Base-by-base conservation (phyloP, 2,888 invertebrate genomes). In the Pachydiplax longipennis region DNA sequence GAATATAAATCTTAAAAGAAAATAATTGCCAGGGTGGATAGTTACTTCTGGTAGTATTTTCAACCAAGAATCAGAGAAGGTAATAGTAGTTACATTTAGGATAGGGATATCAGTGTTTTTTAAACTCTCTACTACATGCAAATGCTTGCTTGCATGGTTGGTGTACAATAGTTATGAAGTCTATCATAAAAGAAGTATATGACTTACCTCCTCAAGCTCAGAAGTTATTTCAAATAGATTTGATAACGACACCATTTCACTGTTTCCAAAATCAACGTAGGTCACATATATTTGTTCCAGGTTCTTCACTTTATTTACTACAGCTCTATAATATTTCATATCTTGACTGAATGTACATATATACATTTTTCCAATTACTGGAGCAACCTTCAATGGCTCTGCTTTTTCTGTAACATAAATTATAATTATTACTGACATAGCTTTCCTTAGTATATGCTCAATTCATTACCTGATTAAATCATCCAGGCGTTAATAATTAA, bases 181-280 rank as follows among this genome's bases (percentile, higher is more conserved):
- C n/a, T n/a, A n/a, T 44, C 5, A 53, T 18, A 53, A 35, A 37
- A 22, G 81, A 15, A 13, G 8, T 18, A 40, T n/a, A 5, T 18
- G 31, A 44, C 40, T n/a, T 37, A 37, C 81, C 37, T n/a, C 31
- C 31, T 37, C 81, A 35, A 81, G 37, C 22, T 81, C 81, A 81
- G 40, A 22, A 40, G 81, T 2, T 81, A 40, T 81, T 15, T 81
- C 37, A 81, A 22, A 37, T 3, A 87, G 37, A n/a, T 35, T 35
- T n/a, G 22, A n/a, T 22, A 37, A 37, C 8, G 61, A 4, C 35
- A 87, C 87, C 25, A 15, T 37, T 65, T 87, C 87, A 35, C 61
- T 37, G 61, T 87, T 87, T 5, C 87, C 87, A 65, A 12, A 87
- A 31, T 87, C 87, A 61, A 87, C 53, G n/a, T 61, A 87, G 13